phyloP scores from a whole-genome alignment of 2,888 invertebrate species.

The Epistrophella euchroma region DNA sequence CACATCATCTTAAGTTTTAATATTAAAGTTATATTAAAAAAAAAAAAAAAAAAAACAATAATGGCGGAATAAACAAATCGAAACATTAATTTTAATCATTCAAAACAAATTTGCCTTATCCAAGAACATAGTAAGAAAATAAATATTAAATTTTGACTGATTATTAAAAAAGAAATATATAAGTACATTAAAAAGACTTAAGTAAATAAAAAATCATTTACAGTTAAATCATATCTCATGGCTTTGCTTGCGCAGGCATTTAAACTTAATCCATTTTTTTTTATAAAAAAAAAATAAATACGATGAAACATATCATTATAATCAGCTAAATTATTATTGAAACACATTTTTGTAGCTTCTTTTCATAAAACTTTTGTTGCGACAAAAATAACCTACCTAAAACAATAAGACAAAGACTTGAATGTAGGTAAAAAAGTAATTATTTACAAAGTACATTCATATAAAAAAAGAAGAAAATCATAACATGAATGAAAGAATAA shows the following conservation, averaged over 20 bases:
- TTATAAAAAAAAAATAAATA: slow-evolving; percentile 27
- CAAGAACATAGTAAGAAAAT: slow-evolving; percentile 36
- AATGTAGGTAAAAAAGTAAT: slow-evolving; percentile 18
- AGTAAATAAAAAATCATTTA: slow-evolving; percentile 30
- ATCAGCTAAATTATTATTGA: slow-evolving; percentile 14
- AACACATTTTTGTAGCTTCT: slow-evolving; percentile 2
- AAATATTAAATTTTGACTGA: slow-evolving; percentile 63
- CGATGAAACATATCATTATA: slow-evolving; percentile 60
- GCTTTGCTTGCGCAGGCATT: slow-evolving; percentile 63
- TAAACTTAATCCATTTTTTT: slow-evolving; percentile 31
- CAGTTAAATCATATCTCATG: slow-evolving; percentile 66
- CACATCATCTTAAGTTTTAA: slow-evolving; percentile 32
- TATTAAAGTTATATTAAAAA: slow-evolving; percentile 16
- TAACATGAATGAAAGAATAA: slow-evolving; percentile 50
- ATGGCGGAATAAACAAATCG: not conserved
- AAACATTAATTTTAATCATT: slow-evolving; percentile 25
- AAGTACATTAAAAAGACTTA: slow-evolving; percentile 40
- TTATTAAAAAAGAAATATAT: slow-evolving; percentile 47
- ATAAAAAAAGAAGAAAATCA: slow-evolving; percentile 11
- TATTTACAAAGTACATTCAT: slow-evolving; percentile 33
- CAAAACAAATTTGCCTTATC: slow-evolving; percentile 56
- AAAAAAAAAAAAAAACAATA: slow-evolving; percentile 3
- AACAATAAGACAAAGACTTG: slow-evolving; percentile 72
- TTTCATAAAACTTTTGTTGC: not conserved
- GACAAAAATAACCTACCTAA: slow-evolving; percentile 27